Base-by-base conservation (phyloP, 2,113 vertebrate species). In the Buteo buteo region DNA sequence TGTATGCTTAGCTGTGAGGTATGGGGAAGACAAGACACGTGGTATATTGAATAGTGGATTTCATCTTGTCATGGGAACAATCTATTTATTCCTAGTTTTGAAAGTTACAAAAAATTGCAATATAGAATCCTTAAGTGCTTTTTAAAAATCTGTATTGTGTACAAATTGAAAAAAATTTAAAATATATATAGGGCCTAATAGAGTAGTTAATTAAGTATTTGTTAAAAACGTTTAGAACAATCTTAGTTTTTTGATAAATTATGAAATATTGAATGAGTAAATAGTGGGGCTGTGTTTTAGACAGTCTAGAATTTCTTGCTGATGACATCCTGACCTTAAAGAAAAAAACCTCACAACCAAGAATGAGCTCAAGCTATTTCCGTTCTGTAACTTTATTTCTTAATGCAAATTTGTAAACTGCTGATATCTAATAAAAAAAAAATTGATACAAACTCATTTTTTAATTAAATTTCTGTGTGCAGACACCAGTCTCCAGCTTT, bases 261-360 rank as follows among this genome's bases (percentile, higher is more conserved):
- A 82, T 52, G 82, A 79, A 65, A 88, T 86, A 67, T 16, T 67
- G 87, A 80, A 91, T 82, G 88, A 93, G 79, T 83, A 92, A 70
- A 86, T 88, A 71, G 77, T n/a, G 13, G 74, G 94, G 84, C 97
- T 98, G 98, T 98, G 97, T 98, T 98, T 98, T 98, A 98, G 96
- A 97, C 97, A 98, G 97, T 78, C 91, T 90, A 82, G 95, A 77
- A 93, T 77, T 94, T 94, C 92, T 72, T 94, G 78, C 66, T 97
- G 73, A 58, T 94, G 93, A 93, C 66, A 83, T 92, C 76, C 45
- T 90, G 70, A 97, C 38, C 73, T 89, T 66, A 89, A 96, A 82
- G 40, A 54, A 82, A 64, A 66, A 58, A 83, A 32, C 57, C 49
- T 82, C 69, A n/a, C 84, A 85, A 73, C 31, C 55, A 64, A 94